Evolutionary conservation across 92 coral and sea anemone genomes (phyloP).

Genomic region (Phenganax subtilis): DNA sequence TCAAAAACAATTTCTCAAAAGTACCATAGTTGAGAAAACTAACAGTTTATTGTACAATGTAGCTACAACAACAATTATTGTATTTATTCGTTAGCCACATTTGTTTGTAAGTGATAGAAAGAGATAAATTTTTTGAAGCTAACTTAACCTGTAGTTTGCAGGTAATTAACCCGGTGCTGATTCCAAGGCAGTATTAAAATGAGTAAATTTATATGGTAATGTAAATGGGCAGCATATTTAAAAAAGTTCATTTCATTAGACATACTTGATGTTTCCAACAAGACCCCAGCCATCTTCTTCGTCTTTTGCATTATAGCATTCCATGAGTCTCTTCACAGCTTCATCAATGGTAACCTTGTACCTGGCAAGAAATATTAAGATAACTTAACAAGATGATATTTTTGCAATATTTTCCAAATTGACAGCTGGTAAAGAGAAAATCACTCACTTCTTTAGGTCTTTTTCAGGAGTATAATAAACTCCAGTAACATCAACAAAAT

Average conservation of each 20-base stretch:
- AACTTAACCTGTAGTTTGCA: no score
- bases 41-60: no score
- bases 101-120: no score
- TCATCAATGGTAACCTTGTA: conserved; percentile 42
- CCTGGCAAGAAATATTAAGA: background rate
- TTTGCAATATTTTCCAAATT: background rate
- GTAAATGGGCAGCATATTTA: background rate
- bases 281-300: conserved; percentile 73
- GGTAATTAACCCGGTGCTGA: no score
- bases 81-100: no score
- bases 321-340: conserved; percentile 41
- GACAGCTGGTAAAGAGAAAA: background rate
- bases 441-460: conserved; percentile 30
- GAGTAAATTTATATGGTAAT: background rate
- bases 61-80: no score
- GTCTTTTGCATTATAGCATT: conserved; percentile 53
- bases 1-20: no score
- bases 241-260: background rate
- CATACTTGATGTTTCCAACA: conserved; percentile 77
- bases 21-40: no score
- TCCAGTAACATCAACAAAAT: conserved; percentile 36
- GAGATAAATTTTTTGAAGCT: no score
- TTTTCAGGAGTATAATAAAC: conserved; percentile 22
- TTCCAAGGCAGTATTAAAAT: no score
- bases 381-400: background rate